Base-by-base conservation (phyloP, 2,888 invertebrate species). In the Tortricodes alternella region DNA sequence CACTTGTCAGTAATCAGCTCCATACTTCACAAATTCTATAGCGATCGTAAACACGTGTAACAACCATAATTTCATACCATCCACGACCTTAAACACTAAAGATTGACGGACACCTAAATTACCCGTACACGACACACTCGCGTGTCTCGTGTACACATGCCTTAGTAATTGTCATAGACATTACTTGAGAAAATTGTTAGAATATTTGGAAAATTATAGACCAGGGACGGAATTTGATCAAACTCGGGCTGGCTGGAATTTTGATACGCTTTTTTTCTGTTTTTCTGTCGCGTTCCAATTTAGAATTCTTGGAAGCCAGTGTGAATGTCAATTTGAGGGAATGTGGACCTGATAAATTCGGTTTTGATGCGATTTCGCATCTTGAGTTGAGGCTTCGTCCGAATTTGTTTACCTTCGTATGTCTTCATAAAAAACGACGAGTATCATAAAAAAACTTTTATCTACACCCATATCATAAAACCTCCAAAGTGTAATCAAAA, bases 151-250 rank as follows among this genome's bases (percentile, higher is more conserved):
- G 53, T 23, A 19, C 62, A 65, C 53, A 73, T 76, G 63, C 76
- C 70, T 29, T 37, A 61, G 70, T 80, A 80, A 79, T 78, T 74
- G 78, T 57, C 62, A 62, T 62, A 58, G 61, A 69, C 67, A 56
- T 55, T 56, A 59, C 46, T 48, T 32, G 32, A 61, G 66, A 60
- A 67, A 73, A 80, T 79, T 68, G 64, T 70, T 71, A 60, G 64
- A 66, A 80, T 80, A 62, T 70, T 74, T 77, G 64, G 58, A 29
- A 80, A 80, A 80, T 80, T 80, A 76, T 68, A 74, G 61, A 67
- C 64, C 43, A 66, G 65, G 66, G 11, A 29, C n/a, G 35, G 53
- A 53, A 53, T 55, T 49, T 55, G 27, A 53, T 53, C 24, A 55
- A 49, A 43, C 34, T 48, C 41, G 15, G 11, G 43, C 43, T 55